These are phyloP conservation scores for Eueremaeus valkanovi DNA, from an alignment of 2,888 invertebrate genomes.

Conservation along the genomic window DNA sequence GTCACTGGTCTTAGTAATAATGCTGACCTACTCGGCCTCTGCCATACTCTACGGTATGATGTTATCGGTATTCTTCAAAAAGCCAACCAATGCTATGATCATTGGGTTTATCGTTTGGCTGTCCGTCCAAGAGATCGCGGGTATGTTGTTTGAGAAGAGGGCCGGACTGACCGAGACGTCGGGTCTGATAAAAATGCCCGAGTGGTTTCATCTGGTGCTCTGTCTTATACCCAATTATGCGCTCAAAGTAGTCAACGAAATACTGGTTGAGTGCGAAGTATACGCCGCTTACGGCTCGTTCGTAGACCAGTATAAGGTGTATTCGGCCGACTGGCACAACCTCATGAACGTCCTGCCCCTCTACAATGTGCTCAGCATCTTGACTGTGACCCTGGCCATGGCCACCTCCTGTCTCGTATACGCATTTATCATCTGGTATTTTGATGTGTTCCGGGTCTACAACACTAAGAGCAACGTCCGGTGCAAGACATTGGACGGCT, in stretches of 20 bases:
- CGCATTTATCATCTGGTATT: conserved; percentile 37
- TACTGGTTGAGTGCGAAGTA: conserved; percentile 40
- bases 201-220: conserved; percentile 38
- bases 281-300: conserved; percentile 40
- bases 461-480: conserved; percentile 35
- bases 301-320: conserved; percentile 34
- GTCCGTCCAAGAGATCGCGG: conserved; percentile 36
- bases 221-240: conserved; percentile 42
- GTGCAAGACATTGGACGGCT: conserved; percentile 34
- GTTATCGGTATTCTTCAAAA: conserved; percentile 38
- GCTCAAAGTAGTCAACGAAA: conserved; percentile 37
- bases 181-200: conserved; percentile 37
- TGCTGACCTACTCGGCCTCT: conserved; percentile 38
- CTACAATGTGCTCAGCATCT: conserved; percentile 33
- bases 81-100: conserved; percentile 41
- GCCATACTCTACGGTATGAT: conserved; percentile 39
- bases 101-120: conserved; percentile 41
- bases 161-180: conserved; percentile 40
- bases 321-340: conserved; percentile 40
- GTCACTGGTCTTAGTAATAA: conserved; percentile 28
- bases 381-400: conserved; percentile 18
- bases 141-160: conserved; percentile 38
- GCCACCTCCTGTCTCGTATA: conserved; percentile 33
- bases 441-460: conserved; percentile 40
- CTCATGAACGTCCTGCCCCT: conserved; percentile 36